Evolutionary conservation across 2,113 vertebrate genomes (phyloP), one percentile per base, ranked within the genome.

Genomic region (Alethe diademata): DNA sequence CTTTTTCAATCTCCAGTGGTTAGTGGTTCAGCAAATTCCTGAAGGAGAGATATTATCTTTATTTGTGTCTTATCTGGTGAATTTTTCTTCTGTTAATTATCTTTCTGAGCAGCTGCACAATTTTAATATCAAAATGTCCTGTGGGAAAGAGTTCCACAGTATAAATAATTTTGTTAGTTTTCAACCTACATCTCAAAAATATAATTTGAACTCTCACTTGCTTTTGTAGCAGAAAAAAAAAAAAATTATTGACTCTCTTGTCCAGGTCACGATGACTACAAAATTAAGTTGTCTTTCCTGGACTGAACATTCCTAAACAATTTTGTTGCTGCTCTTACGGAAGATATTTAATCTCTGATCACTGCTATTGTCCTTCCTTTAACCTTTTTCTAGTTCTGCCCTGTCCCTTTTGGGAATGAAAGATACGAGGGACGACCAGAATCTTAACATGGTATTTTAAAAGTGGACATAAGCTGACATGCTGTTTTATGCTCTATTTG

Each of bases 81-180:
- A 51, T 80, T 91, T 80, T 86, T 83, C 20, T 50, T 88, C 58
- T 4, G 1, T 83, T 89, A 80, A 90, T 93, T 88, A 86, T 22
- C 15, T 83, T 61, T 88, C 54, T 88, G 62, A 93, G 73, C n/a
- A 72, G 23, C 26, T 72, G 54, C 51, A 83, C 24, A 70, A 62
- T 76, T 90, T 76, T 69, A 93, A 62, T 92, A 92, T 73, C 29
- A 82, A 90, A 90, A 82, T 86, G 76, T 28, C 54, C 72, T 29
- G n/a, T 45, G 58, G 64, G 62, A 62, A 89, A 78, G 42, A 66
- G 28, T 80, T 70, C 23, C 33, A 58, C 42, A 42, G 38, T 64
- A 45, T 62, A 91, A 94, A 17, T 58, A 62, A 56, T 78, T 74
- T 58, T 43, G 26, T 93, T 92, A 29, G 67, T 87, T 94, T 95